Evolutionary conservation across 2,797 vertebrate genomes (phyloP).

Genomic region (Morelia viridis): DNA sequence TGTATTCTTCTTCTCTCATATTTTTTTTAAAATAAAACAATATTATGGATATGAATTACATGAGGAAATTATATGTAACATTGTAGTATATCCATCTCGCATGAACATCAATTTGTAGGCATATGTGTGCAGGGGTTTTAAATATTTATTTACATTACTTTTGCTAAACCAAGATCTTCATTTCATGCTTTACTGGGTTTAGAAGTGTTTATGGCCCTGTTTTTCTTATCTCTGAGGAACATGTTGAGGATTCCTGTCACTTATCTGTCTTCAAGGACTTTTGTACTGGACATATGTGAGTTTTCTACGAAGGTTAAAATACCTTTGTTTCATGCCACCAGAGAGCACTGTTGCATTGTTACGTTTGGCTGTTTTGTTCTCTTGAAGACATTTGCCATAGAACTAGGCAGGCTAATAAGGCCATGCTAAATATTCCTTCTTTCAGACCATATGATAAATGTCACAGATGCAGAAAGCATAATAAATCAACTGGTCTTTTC

Average conservation of each 20-base stretch:
- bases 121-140: not conserved
- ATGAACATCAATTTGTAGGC: slow-evolving; percentile 35
- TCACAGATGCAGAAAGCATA: slow-evolving; percentile 40
- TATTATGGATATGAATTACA: not conserved
- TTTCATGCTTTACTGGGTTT: slow-evolving; percentile 60
- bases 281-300: slow-evolving; percentile 33
- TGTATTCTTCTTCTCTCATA: not conserved
- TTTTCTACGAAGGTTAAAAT: slow-evolving; percentile 34
- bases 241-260: slow-evolving; percentile 59
- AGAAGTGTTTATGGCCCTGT: slow-evolving; percentile 59
- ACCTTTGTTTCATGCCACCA: slow-evolving; percentile 62
- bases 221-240: slow-evolving; percentile 66
- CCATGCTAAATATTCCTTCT: slow-evolving; percentile 48
- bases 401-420: slow-evolving; percentile 56
- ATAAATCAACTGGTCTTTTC: slow-evolving; percentile 51
- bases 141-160: slow-evolving; percentile 58
- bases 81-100: slow-evolving; percentile 35
- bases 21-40: not conserved
- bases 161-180: slow-evolving; percentile 53
- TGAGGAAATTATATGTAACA: slow-evolving; percentile 15
- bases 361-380: slow-evolving; percentile 28
- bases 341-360: slow-evolving; percentile 72
- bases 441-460: slow-evolving; percentile 57
- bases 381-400: slow-evolving; percentile 41
- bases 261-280: slow-evolving; percentile 62